A percentile compares a stretch with the other conserved stretches of the same genome.
phyloP scores from a whole-genome alignment of 2,888 invertebrate genomes.

The Synanthedon andrenaeformis region DNA sequence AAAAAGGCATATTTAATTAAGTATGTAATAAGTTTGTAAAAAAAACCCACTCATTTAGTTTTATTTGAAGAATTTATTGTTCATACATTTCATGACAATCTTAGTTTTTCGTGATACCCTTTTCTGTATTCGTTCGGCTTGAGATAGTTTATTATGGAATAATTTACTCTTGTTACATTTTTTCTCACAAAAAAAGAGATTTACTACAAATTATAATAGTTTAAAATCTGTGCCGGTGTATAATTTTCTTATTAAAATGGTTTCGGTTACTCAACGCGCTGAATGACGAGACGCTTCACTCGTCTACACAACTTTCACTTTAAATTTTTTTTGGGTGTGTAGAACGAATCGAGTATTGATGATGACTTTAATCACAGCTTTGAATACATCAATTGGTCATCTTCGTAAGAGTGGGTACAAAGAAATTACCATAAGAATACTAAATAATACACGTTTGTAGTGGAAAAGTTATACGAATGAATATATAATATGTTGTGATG shows the following conservation, averaged over 20 bases:
- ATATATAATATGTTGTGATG: neutral
- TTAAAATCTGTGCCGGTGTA: slow-evolving; percentile 6
- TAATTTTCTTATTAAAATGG: slow-evolving; percentile 44
- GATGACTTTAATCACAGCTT: slow-evolving; percentile 17
- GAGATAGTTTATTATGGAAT: no score
- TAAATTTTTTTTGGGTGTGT: slow-evolving; percentile 47
- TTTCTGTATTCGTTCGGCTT: no score
- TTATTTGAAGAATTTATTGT: no score
- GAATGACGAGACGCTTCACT: slow-evolving; percentile 53
- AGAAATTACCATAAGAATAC: neutral
- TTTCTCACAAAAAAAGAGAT: neutral
- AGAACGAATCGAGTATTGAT: slow-evolving; percentile 15
- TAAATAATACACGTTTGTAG: neutral
- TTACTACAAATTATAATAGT: neutral
- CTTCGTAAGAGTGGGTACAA: slow-evolving; percentile 1
- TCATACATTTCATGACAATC: no score
- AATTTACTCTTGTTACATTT: neutral
- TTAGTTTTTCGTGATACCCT: no score
- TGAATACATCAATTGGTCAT: slow-evolving; percentile 5
- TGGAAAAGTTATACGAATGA: neutral
- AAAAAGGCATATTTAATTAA: no score
- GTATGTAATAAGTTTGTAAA: no score
- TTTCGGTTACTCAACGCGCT: slow-evolving; percentile 52
- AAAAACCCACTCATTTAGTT: no score
- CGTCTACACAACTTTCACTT: slow-evolving; percentile 59